A percentile compares a stretch with the other conserved stretches of the same genome.
These are phyloP conservation scores for Rhegmatorhina hoffmannsi DNA, from an alignment of 2,113 vertebrate genomes.

Conservation along the genomic window DNA sequence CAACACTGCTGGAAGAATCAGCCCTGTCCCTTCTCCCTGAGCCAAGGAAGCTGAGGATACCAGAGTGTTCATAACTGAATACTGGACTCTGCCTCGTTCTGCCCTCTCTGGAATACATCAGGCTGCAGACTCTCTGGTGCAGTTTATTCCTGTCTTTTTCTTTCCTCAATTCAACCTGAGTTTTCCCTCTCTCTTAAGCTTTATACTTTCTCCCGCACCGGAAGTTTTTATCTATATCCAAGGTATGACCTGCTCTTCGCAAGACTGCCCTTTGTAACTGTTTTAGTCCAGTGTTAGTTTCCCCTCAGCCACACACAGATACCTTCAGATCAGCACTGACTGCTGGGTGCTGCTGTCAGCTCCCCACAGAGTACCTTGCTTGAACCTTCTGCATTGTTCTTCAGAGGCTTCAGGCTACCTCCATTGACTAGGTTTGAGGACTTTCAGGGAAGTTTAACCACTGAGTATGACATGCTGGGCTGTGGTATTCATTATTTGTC, in stretches of 20 bases:
- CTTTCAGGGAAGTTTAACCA: background rate
- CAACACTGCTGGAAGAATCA: background rate
- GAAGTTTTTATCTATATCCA: background rate
- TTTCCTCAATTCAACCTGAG: background rate
- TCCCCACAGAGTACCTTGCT: background rate
- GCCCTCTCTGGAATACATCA: background rate
- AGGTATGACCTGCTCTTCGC: background rate
- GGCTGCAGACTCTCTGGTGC: background rate
- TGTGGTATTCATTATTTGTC: background rate
- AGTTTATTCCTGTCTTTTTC: background rate
- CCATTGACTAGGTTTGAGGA: background rate
- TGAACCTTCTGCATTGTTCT: background rate
- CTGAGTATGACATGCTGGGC: background rate
- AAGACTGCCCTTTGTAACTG: background rate
- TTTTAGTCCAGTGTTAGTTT: background rate
- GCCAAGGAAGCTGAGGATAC: background rate
- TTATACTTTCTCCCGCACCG: background rate
- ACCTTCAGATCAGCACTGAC: background rate
- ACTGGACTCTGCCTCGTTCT: background rate
- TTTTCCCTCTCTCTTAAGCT: background rate
- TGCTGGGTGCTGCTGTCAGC: background rate
- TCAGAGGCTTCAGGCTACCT: background rate
- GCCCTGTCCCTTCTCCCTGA: background rate
- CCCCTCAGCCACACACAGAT: background rate
- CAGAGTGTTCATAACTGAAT: background rate